Evolutionary conservation across 1,140 invertebrate species (phyloP).

Genomic region (Fopius arisanus): DNA sequence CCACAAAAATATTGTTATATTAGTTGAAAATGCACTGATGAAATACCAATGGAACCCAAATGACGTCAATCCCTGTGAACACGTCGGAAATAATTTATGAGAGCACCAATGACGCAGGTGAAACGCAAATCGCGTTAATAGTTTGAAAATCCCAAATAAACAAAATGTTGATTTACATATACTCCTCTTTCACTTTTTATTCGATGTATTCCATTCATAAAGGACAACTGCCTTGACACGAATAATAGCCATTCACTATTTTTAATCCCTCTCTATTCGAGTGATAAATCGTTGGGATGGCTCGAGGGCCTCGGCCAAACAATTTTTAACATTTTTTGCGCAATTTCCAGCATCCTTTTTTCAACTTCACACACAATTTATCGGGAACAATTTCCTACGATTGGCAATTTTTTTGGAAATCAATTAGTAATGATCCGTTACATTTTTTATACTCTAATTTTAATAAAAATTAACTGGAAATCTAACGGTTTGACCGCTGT

Average conservation of each 20-base stretch:
- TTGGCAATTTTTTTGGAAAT: too few relatives aligned
- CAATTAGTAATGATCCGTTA: too few relatives aligned
- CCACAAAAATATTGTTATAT: neutral
- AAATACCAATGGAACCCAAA: neutral
- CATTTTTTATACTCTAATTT: too few relatives aligned
- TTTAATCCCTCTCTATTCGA: constrained; percentile 13
- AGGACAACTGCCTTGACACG: neutral
- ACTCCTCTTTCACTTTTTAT: neutral
- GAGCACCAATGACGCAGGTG: neutral
- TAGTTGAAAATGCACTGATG: neutral
- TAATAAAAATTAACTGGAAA: too few relatives aligned
- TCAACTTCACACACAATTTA: neutral
- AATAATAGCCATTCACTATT: constrained; percentile 16
- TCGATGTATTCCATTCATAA: neutral
- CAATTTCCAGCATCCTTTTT: neutral
- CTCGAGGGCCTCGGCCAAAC: neutral
- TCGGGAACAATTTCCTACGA: neutral
- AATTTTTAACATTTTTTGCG: neutral
- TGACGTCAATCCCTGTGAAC: neutral
- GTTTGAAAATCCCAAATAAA: neutral
- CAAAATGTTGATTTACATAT: neutral
- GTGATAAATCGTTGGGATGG: neutral
- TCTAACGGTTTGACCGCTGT: too few relatives aligned
- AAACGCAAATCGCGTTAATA: neutral
- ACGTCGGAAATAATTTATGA: constrained; percentile 22